Evolutionary conservation across 1,140 invertebrate genomes (phyloP).

Genomic region (Dinothrombium tinctorium): DNA sequence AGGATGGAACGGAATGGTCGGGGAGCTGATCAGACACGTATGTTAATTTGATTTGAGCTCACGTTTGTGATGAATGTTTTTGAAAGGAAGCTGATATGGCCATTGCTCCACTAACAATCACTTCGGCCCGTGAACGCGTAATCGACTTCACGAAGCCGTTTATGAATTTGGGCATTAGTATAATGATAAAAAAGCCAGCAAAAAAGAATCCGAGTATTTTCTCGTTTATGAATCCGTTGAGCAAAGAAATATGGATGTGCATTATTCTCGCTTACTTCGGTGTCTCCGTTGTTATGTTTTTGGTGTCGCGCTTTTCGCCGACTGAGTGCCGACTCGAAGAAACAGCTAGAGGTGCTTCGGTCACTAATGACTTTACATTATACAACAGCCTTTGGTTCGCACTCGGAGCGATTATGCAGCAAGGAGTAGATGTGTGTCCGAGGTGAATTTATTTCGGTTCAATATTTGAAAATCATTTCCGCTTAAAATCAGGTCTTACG

Average conservation of each 20-base stretch:
- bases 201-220: slow-evolving; percentile 27
- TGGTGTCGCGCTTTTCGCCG: slow-evolving; percentile 30
- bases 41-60: slow-evolving; percentile 18
- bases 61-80: not conserved
- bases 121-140: slow-evolving; percentile 27
- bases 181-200: slow-evolving; percentile 32
- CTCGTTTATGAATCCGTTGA: slow-evolving; percentile 31
- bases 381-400: slow-evolving; percentile 38
- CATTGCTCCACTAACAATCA: slow-evolving; percentile 31
- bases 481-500: slow-evolving; percentile 40
- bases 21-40: slow-evolving; percentile 80
- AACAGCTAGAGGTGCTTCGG: slow-evolving; percentile 22
- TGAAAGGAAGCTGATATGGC: slow-evolving; percentile 29
- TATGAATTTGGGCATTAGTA: slow-evolving; percentile 30
- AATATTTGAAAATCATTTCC: not conserved
- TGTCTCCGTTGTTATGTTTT: slow-evolving; percentile 26
- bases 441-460: slow-evolving; percentile 20
- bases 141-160: slow-evolving; percentile 35
- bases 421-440: slow-evolving; percentile 32
- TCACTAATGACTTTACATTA: slow-evolving; percentile 31
- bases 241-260: slow-evolving; percentile 30
- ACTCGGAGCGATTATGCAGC: slow-evolving; percentile 47
- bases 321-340: slow-evolving; percentile 24
- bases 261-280: slow-evolving; percentile 28
- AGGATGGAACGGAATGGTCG: slow-evolving; percentile 89